Evolutionary conservation across 2,888 invertebrate genomes (phyloP).

Genomic region (Spisula subtruncata): DNA sequence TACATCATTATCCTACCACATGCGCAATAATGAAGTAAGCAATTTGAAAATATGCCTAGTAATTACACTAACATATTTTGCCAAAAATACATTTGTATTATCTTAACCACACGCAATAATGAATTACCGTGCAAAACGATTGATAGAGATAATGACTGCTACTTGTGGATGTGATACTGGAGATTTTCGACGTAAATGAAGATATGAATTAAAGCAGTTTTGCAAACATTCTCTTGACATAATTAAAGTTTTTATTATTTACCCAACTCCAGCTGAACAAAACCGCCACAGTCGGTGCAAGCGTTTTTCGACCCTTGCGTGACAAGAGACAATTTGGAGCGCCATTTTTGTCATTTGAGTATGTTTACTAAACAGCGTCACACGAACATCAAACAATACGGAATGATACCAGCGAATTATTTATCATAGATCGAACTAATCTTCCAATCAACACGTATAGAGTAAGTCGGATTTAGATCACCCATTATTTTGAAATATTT

Average conservation of each 20-base stretch:
- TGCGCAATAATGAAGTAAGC: not conserved
- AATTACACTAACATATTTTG: conserved; percentile 4
- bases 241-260: not conserved
- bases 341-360: not conserved
- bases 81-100: not conserved
- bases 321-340: conserved; percentile 23
- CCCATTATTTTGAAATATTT: conserved; percentile 47
- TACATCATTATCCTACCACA: not conserved
- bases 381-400: conserved; percentile 41
- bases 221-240: not conserved
- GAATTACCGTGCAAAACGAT: not conserved
- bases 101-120: not conserved
- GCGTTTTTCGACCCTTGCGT: conserved; percentile 47
- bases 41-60: conserved; percentile 8
- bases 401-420: conserved; percentile 42
- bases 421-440: conserved; percentile 41
- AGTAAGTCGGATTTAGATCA: conserved; percentile 21
- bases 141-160: not conserved
- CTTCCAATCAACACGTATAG: conserved; percentile 3
- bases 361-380: conserved; percentile 17
- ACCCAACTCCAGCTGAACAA: not conserved
- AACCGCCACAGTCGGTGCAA: not conserved
- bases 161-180: not conserved
- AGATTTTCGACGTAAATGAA: not conserved
- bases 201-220: not conserved